Percentiles rank a stretch among this genome's conserved stretches.
These are phyloP conservation scores for Anoura caudifer DNA, from an alignment of 2,113 vertebrate genomes.

Conservation along the genomic window DNA sequence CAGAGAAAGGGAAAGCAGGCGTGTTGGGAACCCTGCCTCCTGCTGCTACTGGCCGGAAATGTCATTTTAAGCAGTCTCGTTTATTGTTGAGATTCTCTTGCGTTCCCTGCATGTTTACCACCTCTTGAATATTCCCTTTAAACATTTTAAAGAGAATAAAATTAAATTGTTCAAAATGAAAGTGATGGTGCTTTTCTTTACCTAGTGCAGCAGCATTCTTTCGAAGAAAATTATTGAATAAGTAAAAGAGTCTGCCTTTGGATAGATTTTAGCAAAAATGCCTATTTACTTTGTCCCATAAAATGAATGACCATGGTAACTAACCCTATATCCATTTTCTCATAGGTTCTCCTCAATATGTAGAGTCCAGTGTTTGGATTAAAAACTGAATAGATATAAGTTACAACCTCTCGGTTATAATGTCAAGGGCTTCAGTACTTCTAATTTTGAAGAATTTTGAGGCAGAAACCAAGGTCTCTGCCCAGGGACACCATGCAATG, in stretches of 20 bases:
- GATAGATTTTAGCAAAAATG: not conserved
- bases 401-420: not conserved
- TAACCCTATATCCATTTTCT: not conserved
- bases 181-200: not conserved
- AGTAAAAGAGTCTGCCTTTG: not conserved
- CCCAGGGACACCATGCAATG: not conserved
- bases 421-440: not conserved
- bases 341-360: not conserved
- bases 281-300: not conserved
- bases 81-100: not conserved
- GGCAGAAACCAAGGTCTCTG: not conserved
- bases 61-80: not conserved
- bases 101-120: not conserved
- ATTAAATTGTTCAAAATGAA: constrained; percentile 1
- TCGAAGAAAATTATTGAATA: not conserved
- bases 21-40: not conserved
- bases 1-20: not conserved
- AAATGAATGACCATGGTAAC: not conserved
- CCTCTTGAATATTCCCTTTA: not conserved
- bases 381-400: not conserved
- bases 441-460: not conserved
- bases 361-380: not conserved
- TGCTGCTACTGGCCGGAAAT: not conserved
- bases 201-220: not conserved
- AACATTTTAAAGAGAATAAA: not conserved